Conservation (phyloP, 2,888 invertebrate genomes). For the Stomorhina lunata region DNA sequence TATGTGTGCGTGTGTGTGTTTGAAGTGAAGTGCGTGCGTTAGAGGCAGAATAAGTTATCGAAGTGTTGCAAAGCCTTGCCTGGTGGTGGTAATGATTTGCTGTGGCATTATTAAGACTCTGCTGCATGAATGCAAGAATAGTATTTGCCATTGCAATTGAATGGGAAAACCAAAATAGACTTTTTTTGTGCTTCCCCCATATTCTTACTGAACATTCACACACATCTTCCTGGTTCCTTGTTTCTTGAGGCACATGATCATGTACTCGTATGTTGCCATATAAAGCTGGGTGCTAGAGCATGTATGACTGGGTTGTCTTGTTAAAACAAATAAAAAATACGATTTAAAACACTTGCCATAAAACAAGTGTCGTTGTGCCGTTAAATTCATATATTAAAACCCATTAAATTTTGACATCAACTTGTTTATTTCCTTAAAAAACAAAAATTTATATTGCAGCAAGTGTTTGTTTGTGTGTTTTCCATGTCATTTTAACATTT, state of each 20-base stretch:
- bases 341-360: not conserved
- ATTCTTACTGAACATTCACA: not conserved
- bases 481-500: constrained; percentile 36
- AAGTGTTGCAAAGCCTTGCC: not conserved
- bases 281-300: not conserved
- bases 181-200: not conserved
- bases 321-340: not conserved
- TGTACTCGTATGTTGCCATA: not conserved
- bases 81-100: constrained; percentile 6
- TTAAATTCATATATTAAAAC: not conserved
- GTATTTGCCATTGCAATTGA: constrained; percentile 48
- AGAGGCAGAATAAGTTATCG: not conserved
- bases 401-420: constrained; percentile 51
- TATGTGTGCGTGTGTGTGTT: not conserved
- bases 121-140: constrained; percentile 48
- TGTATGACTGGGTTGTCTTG: constrained; percentile 38
- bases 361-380: not conserved
- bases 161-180: constrained; percentile 46
- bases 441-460: not conserved
- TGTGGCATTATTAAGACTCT: constrained; percentile 22
- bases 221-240: not conserved
- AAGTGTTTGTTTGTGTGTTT: constrained; percentile 10
- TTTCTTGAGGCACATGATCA: no score
- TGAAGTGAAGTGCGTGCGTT: no score
- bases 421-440: constrained; percentile 21